These are phyloP conservation scores for Macquaria ambigua DNA, from an alignment of 2,113 vertebrate genomes.

Conservation along the genomic window DNA sequence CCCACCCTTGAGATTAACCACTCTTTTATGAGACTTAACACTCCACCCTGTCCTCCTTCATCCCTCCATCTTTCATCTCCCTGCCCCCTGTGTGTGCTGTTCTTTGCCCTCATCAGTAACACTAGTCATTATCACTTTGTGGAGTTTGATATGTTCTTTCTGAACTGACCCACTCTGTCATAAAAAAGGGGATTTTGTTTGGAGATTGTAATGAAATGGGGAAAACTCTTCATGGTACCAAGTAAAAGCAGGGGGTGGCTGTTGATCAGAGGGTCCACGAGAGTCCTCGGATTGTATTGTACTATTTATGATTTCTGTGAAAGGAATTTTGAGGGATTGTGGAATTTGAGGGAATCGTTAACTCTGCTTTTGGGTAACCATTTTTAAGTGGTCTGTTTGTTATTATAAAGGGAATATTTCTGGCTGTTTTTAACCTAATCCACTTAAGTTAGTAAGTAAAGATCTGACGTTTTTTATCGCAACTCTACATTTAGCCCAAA, in stretches of 20 bases:
- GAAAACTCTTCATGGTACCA: slow-evolving; percentile 20
- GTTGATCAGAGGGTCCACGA: slow-evolving; percentile 46
- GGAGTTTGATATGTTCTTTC: slow-evolving; percentile 54
- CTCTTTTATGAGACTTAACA: slow-evolving; percentile 69
- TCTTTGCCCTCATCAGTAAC: slow-evolving; percentile 51
- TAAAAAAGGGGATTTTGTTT: slow-evolving; percentile 51
- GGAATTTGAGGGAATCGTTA: slow-evolving; percentile 24
- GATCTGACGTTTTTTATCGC: slow-evolving; percentile 13
- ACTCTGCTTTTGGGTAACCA: slow-evolving; percentile 11
- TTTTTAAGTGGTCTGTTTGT: slow-evolving; percentile 42
- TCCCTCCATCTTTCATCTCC: slow-evolving; percentile 16
- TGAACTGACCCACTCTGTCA: slow-evolving; percentile 53
- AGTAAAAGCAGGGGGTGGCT: slow-evolving; percentile 28
- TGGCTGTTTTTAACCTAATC: slow-evolving; percentile 40
- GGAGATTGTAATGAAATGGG: slow-evolving; percentile 35
- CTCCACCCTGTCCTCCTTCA: neutral
- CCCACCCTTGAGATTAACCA: slow-evolving; percentile 55
- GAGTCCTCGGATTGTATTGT: slow-evolving; percentile 40
- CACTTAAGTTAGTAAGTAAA: slow-evolving; percentile 5
- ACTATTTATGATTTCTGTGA: slow-evolving; percentile 74
- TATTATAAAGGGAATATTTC: slow-evolving; percentile 74
- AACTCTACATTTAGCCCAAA: slow-evolving; percentile 20
- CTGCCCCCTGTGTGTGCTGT: slow-evolving; percentile 37
- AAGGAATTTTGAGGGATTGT: slow-evolving; percentile 70
- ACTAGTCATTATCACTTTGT: slow-evolving; percentile 54